Base-by-base conservation (phyloP, 2,113 vertebrate genomes). In the Colius striatus region DNA sequence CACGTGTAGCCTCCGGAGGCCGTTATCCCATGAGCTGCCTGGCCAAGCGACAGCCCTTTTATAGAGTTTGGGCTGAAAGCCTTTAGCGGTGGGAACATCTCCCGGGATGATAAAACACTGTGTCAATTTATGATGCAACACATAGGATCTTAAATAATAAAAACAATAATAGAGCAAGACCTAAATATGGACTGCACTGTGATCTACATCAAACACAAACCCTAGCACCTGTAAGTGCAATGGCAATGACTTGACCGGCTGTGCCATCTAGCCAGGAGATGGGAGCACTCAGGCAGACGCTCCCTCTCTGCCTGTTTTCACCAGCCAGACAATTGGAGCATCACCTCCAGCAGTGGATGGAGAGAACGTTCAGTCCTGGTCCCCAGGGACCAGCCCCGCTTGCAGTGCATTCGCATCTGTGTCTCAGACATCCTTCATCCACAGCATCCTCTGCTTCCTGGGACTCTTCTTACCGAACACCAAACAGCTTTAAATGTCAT, bases 81-180 rank as follows among this genome's bases (percentile, higher is more conserved):
- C 81, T 51, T 36, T 1, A 76, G 66, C 66, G n/a, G 51, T 13
- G n/a, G 74, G 70, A 79, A 91, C 2, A 5, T 53, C 77, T 95
- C 73, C 63, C 29, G 20, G 48, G 65, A 53, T 74, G 77, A 72
- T 48, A 73, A 55, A 84, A 68, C 55, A 36, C 38, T 1, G 4
- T 10, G 6, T 47, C 87, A 51, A 86, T 86, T 55, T 66, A 74
- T 13, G 29, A 67, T 20, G 30, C 71, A 62, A 80, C 67, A 88
- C 91, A 73, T 55, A 92, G 2, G 30, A 84, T n/a, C 90, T 83
- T 55, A 90, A 93, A 89, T 47, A 81, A 73, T 45, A 79, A 95
- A 85, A 91, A 85, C 62, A 82, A 50, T 50, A 84, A 78, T 11
- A 34, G 43, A 89, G 67, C 4, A 14, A n/a, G 76, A 53, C 61